Evolutionary conservation across 92 coral and sea anemone species (phyloP), one percentile per base, ranked within the genome.

Genomic region (Phymanthus crucifer): DNA sequence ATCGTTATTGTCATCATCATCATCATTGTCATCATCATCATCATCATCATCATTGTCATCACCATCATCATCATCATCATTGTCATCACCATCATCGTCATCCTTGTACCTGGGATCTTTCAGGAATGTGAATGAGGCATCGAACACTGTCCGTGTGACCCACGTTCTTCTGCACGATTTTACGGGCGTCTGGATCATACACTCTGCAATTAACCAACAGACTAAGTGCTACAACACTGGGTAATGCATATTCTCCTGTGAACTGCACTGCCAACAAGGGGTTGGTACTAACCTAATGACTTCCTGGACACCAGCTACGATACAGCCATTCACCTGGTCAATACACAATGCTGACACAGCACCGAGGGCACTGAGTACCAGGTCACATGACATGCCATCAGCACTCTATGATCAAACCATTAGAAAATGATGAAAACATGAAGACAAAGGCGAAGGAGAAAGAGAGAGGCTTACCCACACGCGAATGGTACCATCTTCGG

Each of bases 71-170:
- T 50, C 26, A 14, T 18, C 58, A 50, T 8, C 57, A 18, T 50
- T 21, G 18, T 50, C 57, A 50, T 13, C 0, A 50, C 24, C 57
- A 17, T 50, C 1, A 50, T 50, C 57, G 23, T 50, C 18, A 21
- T 50, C 24, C 14, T 50, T n/a, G 35, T 58, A 95, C 99, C 93
- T 95, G 99, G 32, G 88, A 85, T 78, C 98, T 86, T 77, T 95
- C 99, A 11, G 99, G 99, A 45, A 95, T 86, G 83, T 95, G 99
- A 38, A 93, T 87, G 23, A 95, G 78, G 66, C 98, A 82, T 4
- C 99, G 92, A 27, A 95, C 99, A n/a, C 91, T 90, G 72, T 95
- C 99, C 21, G 87, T 95, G 75, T 95, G 99, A 4, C 99, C 98
- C 14, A 95, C 94, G 67, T 95, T 95, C 83, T 93, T 95, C 86